Base-by-base conservation (phyloP, 1,140 invertebrate genomes). In the Drosophila lacteicornis region DNA sequence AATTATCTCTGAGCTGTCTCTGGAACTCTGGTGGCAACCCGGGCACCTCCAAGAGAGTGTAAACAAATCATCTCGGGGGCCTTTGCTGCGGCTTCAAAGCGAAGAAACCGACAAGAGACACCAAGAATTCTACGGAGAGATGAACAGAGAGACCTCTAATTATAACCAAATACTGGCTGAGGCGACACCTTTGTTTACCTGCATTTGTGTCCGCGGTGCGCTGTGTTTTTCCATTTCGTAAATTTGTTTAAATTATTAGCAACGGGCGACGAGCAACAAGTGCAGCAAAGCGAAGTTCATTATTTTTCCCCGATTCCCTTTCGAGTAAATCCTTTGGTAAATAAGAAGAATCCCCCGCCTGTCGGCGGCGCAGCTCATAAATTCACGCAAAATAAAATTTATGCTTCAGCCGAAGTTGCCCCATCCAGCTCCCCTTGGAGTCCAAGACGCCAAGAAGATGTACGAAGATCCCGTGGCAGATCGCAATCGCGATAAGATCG, bases 241-340 rank as follows among this genome's bases (percentile, higher is more conserved):
- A 82, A 90, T 91, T 90, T 90, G 85, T 75, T 79, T 82, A 90
- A 90, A 90, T 80, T 90, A 90, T 90, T 90, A 90, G 79, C 85
- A 63, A 70, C 19, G 53, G 30, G 13, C 53, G 49, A 47, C 49
- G 47, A 66, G 79, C 82, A 86, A 85, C 82, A 85, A 85, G 82
- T 87, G 79, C 65, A 62, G 13, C 12, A 19, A 49, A 40, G 57
- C 63, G 38, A 65, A 81, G 74, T 90, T 88, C 70, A 90, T 88
- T 90, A 90, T 75, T 84, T 65, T 73, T 36, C 27, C 46, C 42
- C 42, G 55, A 68, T 49, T 58, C 50, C 70, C 30, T 49, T 36
- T 53, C 33, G 49, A 61, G 66, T 69, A 79, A 90, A 80, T 82
- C 86, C 85, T 82, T 86, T 81, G 68, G 81, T 71, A 90, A 90